phyloP scores from a whole-genome alignment of 2,888 invertebrate species.

The Ichneumoninae sp. region DNA sequence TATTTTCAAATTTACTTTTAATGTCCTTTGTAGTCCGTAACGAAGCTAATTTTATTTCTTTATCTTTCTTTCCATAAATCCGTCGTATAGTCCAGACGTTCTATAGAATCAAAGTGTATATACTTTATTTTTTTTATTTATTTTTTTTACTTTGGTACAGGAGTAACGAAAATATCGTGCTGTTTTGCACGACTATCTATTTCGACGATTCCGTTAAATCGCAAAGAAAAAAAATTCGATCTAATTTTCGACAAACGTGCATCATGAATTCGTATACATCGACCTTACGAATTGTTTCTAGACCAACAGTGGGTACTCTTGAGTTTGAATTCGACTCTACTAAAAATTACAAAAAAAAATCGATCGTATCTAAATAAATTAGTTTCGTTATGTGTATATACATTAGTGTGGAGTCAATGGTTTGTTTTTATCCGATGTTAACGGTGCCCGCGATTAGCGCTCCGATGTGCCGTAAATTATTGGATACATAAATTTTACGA shows the following conservation, averaged over 20 bases:
- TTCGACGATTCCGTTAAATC: neutral
- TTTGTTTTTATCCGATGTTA: constrained; percentile 35
- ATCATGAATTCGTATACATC: constrained; percentile 11
- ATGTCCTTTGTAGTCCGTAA: neutral
- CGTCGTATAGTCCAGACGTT: constrained; percentile 21
- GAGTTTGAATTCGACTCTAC: constrained; percentile 35
- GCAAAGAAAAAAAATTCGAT: neutral
- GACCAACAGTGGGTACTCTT: constrained; percentile 43
- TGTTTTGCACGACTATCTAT: neutral
- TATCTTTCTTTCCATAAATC: neutral
- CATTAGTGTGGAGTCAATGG: constrained; percentile 49
- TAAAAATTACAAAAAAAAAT: constrained; percentile 45
- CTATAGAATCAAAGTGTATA: constrained; percentile 4
- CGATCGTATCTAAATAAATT: constrained; percentile 65
- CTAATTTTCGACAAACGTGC: neutral
- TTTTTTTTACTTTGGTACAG: neutral
- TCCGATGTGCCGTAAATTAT: neutral
- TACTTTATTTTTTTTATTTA: neutral
- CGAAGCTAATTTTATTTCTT: constrained; percentile 2
- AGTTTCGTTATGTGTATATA: constrained; percentile 66
- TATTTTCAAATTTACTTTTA: constrained; percentile 33
- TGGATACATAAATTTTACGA: neutral
- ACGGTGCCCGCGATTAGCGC: neutral
- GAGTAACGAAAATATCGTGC: constrained; percentile 23
- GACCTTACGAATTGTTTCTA: neutral